A percentile compares a stretch with the other conserved stretches of the same genome.
These are phyloP conservation scores for Drosophila paucipuncta DNA, from an alignment of 2,888 invertebrate genomes.

Conservation along the genomic window DNA sequence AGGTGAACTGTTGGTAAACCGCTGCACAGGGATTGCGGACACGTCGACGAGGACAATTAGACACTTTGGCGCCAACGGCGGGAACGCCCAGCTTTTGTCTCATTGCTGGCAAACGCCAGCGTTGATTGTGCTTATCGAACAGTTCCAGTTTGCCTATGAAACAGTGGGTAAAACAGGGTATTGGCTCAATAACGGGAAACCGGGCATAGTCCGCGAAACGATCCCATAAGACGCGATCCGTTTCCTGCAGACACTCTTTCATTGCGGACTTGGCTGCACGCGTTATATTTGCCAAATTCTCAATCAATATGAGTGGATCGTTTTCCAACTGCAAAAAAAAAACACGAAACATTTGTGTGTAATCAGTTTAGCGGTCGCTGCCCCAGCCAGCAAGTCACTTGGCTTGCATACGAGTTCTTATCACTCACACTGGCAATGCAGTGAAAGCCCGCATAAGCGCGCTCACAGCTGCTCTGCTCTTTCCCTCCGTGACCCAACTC, in stretches of 20 bases:
- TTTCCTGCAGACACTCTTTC: conserved; percentile 76
- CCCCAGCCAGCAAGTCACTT: neutral
- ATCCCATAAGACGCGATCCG: conserved; percentile 71
- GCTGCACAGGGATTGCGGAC: conserved; percentile 51
- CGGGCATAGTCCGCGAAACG: conserved; percentile 58
- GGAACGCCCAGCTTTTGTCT: conserved; percentile 69
- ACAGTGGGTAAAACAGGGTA: conserved; percentile 81
- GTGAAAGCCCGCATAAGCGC: conserved; percentile 81
- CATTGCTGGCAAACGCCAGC: conserved; percentile 73
- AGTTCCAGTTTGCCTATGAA: conserved; percentile 72
- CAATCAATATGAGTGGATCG: conserved; percentile 81
- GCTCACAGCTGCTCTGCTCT: conserved; percentile 60
- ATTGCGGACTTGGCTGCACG: conserved; percentile 71
- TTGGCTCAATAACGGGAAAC: conserved; percentile 76
- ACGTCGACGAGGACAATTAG: conserved; percentile 52
- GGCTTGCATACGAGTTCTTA: conserved; percentile 28
- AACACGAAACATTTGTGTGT: conserved; percentile 1
- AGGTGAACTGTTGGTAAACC: conserved; percentile 77
- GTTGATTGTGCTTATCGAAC: conserved; percentile 65
- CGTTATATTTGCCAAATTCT: conserved; percentile 68
- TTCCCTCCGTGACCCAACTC: conserved; percentile 30
- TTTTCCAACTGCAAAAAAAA: conserved; percentile 69
- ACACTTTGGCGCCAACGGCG: conserved; percentile 27
- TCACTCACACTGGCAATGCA: conserved; percentile 79
- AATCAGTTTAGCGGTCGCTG: conserved; percentile 56